These are phyloP conservation scores for Muricea muricata DNA, from an alignment of 92 coral and sea anemone species.

Conservation along the genomic window DNA sequence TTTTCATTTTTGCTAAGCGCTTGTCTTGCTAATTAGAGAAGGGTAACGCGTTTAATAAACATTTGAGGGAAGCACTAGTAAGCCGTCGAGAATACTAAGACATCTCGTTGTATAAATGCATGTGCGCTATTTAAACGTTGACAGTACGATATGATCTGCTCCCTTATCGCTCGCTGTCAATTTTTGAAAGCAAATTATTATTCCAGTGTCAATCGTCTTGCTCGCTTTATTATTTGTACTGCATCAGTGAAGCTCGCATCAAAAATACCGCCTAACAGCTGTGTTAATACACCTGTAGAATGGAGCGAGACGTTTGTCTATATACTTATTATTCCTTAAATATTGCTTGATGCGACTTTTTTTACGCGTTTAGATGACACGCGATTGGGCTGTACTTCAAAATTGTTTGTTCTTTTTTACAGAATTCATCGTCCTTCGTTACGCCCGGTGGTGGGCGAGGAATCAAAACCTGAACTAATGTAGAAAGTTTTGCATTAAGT, in stretches of 20 bases:
- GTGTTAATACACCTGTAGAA: neutral
- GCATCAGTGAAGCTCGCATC: neutral
- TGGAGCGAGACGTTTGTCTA: neutral
- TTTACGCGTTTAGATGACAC: neutral
- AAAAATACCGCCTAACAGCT: slow-evolving; percentile 19
- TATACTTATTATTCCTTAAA: neutral
- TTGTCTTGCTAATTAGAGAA: neutral
- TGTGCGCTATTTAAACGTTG: neutral
- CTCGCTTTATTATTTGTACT: neutral
- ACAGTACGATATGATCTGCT: neutral
- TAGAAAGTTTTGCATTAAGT: too few species aligned
- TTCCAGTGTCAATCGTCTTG: neutral
- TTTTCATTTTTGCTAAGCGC: neutral
- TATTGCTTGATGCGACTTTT: neutral
- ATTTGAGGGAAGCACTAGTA: neutral
- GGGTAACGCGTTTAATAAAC: neutral
- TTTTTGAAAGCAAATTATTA: neutral
- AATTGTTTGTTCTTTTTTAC: neutral
- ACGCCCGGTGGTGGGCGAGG: too few species aligned
- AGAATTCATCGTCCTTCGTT: too few species aligned
- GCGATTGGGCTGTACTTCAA: neutral
- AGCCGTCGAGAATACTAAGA: neutral
- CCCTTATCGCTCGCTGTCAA: neutral
- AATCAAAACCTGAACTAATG: too few species aligned
- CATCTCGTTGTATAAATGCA: neutral